Evolutionary conservation across 2,888 invertebrate genomes (phyloP).

Genomic region (Branchellion lobata): DNA sequence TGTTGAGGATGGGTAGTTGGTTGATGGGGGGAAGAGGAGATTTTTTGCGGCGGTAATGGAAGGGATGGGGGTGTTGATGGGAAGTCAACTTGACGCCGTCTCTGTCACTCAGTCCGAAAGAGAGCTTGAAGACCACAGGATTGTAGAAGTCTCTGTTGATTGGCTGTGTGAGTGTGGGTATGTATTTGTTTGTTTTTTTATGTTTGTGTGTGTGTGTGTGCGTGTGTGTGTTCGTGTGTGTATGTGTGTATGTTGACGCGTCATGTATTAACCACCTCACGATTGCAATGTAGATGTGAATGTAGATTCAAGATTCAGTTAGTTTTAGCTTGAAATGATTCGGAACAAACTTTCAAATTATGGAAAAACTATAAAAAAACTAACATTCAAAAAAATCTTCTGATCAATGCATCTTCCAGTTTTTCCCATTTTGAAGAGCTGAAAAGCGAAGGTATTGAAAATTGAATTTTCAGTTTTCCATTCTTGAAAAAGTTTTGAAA

Average conservation of each 20-base stretch:
- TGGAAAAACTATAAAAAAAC: too few species aligned
- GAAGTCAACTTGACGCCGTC: neutral
- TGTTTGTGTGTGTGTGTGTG: too few species aligned
- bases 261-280: too few species aligned
- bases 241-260: too few species aligned
- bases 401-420: constrained; percentile 9
- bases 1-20: constrained; percentile 26
- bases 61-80: neutral
- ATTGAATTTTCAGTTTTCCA: neutral
- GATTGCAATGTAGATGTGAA: too few species aligned
- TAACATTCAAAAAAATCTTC: neutral
- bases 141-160: constrained; percentile 32
- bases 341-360: too few species aligned
- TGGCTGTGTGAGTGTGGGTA: neutral
- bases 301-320: too few species aligned
- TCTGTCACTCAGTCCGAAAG: neutral
- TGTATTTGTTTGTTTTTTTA: too few species aligned
- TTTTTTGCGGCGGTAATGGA: neutral
- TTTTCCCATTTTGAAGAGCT: neutral
- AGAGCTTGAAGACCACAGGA: constrained; percentile 28
- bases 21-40: constrained; percentile 8
- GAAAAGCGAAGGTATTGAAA: too few species aligned
- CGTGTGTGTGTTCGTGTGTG: too few species aligned
- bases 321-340: too few species aligned
- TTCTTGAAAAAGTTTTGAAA: neutral